Percentiles rank a stretch among this genome's conserved stretches.
phyloP scores from a whole-genome alignment of 2,113 vertebrate species.

The Caranx melampygus region DNA sequence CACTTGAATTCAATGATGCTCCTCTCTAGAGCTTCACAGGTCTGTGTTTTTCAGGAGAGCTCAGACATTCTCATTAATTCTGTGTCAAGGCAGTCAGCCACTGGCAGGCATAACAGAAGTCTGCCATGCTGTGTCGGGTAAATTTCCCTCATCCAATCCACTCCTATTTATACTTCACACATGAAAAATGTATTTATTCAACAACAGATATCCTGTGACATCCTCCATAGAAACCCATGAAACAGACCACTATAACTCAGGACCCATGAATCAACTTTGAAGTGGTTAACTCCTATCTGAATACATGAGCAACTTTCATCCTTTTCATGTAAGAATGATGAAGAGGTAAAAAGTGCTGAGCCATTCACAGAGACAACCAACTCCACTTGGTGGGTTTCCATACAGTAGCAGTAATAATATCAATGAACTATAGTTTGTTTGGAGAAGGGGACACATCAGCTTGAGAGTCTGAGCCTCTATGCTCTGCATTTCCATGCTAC shows the following conservation, averaged over 20 bases:
- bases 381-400: constrained; percentile 6
- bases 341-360: background rate
- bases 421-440: background rate
- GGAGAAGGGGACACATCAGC: background rate
- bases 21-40: background rate
- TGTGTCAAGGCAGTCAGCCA: background rate
- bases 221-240: background rate
- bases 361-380: background rate
- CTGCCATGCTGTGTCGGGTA: background rate
- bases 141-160: background rate
- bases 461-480: background rate
- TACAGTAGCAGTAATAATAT: constrained; percentile 2
- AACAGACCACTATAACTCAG: background rate
- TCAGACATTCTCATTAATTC: background rate
- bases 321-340: background rate
- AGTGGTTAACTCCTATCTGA: too few species aligned
- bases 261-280: background rate
- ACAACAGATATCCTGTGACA: background rate
- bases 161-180: background rate
- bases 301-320: background rate
- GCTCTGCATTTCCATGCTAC: background rate
- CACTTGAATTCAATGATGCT: background rate
- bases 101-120: background rate
- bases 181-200: background rate
- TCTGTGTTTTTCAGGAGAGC: background rate